Evolutionary conservation across 1,140 invertebrate genomes (phyloP).

Genomic region (Orius laevigatus): DNA sequence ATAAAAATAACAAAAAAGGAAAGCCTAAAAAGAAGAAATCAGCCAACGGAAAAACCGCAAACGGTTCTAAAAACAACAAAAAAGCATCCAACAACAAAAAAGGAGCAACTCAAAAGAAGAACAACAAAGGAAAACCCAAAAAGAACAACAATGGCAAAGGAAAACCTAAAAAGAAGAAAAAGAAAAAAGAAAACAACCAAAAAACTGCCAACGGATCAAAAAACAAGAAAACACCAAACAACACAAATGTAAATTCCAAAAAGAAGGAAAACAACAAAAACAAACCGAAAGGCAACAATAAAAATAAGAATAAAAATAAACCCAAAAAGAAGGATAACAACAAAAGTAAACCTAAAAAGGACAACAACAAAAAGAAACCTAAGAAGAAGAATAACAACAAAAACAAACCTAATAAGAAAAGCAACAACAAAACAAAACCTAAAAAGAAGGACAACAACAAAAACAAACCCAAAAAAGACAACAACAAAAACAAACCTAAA

Average conservation of each 20-base stretch:
- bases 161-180: no score
- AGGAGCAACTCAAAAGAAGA: not conserved
- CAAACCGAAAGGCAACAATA: not conserved
- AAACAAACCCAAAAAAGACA: no score
- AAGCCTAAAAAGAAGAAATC: not conserved
- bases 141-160: not conserved
- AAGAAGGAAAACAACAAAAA: no score
- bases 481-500: no score
- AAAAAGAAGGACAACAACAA: not conserved
- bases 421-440: not conserved
- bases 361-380: no score
- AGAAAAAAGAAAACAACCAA: not conserved
- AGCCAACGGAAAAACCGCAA: not conserved
- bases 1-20: slow-evolving; percentile 7
- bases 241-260: not conserved
- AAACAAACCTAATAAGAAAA: not conserved
- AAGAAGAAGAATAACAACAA: not conserved
- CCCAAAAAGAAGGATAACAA: slow-evolving; percentile 6
- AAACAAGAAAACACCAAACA: not conserved
- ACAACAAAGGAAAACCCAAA: slow-evolving; percentile 3
- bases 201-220: not conserved
- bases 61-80: not conserved
- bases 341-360: no score
- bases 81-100: not conserved
- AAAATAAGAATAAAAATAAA: no score